A percentile compares a stretch with the other conserved stretches of the same genome.
Evolutionary conservation across 1,140 invertebrate genomes (phyloP).

Genomic region (Potamilus streckersoni): DNA sequence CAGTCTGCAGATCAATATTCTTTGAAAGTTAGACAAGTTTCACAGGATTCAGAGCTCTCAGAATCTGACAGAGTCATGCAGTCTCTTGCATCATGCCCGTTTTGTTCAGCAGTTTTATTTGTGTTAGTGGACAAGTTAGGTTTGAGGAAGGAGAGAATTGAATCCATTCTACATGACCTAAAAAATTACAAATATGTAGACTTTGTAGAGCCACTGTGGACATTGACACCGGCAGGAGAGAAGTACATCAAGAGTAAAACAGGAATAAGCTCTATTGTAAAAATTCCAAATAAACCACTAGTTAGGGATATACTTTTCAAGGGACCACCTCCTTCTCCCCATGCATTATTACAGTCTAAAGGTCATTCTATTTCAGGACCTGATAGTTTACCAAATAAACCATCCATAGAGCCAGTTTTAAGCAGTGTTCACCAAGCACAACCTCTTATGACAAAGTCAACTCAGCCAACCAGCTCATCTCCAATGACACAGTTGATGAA

Average conservation of each 20-base stretch:
- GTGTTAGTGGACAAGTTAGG: too few relatives aligned
- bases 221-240: constrained; percentile 11
- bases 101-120: too few relatives aligned
- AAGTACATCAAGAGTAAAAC: constrained; percentile 5
- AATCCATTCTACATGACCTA: background rate
- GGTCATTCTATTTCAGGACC: too few relatives aligned
- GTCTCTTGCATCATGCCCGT: too few relatives aligned
- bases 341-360: constrained; percentile 5
- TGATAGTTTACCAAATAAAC: too few relatives aligned
- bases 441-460: background rate
- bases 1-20: too few relatives aligned
- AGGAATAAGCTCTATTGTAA: background rate
- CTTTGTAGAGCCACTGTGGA: constrained; percentile 10
- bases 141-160: too few relatives aligned
- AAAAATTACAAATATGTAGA: constrained; percentile 1
- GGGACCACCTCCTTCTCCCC: constrained; percentile 26
- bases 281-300: background rate
- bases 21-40: too few relatives aligned
- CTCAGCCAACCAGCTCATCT: background rate
- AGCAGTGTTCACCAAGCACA: background rate
- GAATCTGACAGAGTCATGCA: too few relatives aligned
- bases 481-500: background rate
- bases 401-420: background rate
- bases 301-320: constrained; percentile 1
- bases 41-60: too few relatives aligned